Percentiles rank a stretch among this genome's conserved stretches.
Conservation (phyloP, 1,140 invertebrate genomes). For the Ericerus pela region DNA sequence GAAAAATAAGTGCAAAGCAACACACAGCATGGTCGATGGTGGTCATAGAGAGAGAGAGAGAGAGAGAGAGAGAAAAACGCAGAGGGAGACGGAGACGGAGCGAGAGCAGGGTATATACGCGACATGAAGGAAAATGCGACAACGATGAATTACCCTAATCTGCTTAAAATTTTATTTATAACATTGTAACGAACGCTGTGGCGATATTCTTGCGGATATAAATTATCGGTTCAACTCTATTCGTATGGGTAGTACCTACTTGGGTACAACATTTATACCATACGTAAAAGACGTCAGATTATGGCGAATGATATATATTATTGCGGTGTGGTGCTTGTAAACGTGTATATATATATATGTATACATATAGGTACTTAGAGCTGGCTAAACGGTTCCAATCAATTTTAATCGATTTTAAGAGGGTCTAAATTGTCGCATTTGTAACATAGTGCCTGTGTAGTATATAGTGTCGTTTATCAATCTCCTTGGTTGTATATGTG, state of each 20-base stretch:
- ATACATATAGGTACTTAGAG: no score
- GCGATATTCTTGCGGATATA: conserved; percentile 1
- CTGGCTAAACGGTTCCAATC: not conserved
- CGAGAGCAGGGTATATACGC: not conserved
- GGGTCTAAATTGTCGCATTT: no score
- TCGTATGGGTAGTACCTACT: no score
- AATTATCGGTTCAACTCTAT: conserved; percentile 7
- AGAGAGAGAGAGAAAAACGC: not conserved
- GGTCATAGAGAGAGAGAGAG: not conserved
- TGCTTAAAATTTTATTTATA: conserved; percentile 12
- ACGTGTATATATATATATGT: no score
- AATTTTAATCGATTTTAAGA: conserved; percentile 3
- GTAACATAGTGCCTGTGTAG: no score
- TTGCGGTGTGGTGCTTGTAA: not conserved
- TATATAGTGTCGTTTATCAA: no score
- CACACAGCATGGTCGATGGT: not conserved
- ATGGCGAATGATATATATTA: conserved; percentile 8
- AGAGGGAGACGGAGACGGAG: not conserved
- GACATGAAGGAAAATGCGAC: conserved; percentile 2
- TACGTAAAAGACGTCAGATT: not conserved
- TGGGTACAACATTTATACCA: not conserved
- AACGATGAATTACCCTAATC: conserved; percentile 5
- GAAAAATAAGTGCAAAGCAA: not conserved
- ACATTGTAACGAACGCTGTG: conserved; percentile 1
- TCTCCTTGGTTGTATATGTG: no score